Evolutionary conservation across 35 echinoderm and acorn worm species (phyloP).

Genomic region (Hemicentrotus pulcherrimus): DNA sequence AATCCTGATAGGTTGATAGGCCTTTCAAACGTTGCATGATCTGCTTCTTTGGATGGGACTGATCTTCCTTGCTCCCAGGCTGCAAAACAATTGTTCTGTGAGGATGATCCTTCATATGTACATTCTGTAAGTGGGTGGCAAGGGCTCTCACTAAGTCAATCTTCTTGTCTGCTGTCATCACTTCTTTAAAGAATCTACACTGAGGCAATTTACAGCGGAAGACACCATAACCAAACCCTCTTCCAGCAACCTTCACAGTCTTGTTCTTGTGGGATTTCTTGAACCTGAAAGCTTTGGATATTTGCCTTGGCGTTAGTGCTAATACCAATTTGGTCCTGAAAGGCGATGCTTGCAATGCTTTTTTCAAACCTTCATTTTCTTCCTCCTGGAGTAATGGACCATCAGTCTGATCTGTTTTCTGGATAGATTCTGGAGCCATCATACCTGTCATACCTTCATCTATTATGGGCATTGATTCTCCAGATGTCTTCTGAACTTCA

Average conservation of each 20-base stretch:
- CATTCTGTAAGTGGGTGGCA: neutral
- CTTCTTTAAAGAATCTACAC: constrained; percentile 29
- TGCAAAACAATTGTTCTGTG: neutral
- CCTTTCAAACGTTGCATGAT: constrained; percentile 11
- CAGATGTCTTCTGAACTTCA: too few species aligned
- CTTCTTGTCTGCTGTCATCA: neutral
- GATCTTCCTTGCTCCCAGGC: neutral
- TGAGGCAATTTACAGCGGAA: neutral
- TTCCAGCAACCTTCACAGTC: neutral
- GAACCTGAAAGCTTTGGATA: constrained; percentile 29
- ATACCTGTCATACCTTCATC: too few species aligned
- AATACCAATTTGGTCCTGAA: neutral
- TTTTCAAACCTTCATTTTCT: neutral
- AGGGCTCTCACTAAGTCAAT: constrained; percentile 20
- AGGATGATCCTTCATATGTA: neutral
- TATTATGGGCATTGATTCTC: too few species aligned
- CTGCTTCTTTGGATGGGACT: neutral
- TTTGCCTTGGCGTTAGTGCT: neutral
- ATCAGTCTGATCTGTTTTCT: neutral
- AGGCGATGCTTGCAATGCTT: neutral
- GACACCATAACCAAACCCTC: neutral
- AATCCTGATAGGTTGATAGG: constrained; percentile 9
- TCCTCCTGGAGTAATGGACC: neutral
- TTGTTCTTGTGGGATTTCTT: constrained; percentile 24
- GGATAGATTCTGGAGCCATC: neutral